phyloP scores from a whole-genome alignment of 2,888 invertebrate genomes.

The Epistrophe eligans region DNA sequence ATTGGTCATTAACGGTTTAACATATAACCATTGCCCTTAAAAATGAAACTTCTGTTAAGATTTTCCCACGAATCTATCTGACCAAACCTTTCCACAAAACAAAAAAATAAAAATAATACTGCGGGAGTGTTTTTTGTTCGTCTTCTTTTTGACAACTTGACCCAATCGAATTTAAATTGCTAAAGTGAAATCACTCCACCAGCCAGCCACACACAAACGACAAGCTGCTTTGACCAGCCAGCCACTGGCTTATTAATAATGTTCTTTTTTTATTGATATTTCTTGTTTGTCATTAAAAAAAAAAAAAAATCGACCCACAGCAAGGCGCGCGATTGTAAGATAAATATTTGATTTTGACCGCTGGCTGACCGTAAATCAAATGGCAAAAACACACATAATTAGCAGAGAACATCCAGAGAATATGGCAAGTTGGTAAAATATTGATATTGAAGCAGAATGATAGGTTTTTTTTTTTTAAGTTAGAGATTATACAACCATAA shows the following conservation, averaged over 20 bases:
- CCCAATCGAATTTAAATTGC: slow-evolving; percentile 65
- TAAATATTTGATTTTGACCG: slow-evolving; percentile 56
- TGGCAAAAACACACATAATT: slow-evolving; percentile 44
- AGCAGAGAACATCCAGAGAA: not conserved
- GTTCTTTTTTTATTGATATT: slow-evolving; percentile 28
- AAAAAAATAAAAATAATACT: slow-evolving; percentile 26
- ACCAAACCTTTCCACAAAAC: slow-evolving; percentile 8
- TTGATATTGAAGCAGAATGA: not conserved
- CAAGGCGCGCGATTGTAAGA: slow-evolving; percentile 22
- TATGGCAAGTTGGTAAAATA: not conserved
- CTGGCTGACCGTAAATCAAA: slow-evolving; percentile 44
- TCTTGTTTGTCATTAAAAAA: slow-evolving; percentile 51
- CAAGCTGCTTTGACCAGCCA: not conserved
- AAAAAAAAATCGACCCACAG: not conserved
- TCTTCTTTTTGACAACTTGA: slow-evolving; percentile 26
- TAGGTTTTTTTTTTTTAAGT: not conserved
- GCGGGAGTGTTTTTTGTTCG: slow-evolving; percentile 47
- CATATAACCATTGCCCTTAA: slow-evolving; percentile 33
- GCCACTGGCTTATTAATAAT: slow-evolving; percentile 35
- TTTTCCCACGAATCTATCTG: slow-evolving; percentile 61
- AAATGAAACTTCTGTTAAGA: slow-evolving; percentile 30
- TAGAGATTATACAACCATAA: not conserved
- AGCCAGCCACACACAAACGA: not conserved
- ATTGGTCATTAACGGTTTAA: slow-evolving; percentile 55
- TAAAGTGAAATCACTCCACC: slow-evolving; percentile 27